phyloP scores from a whole-genome alignment of 2,113 vertebrate genomes.

The Meles meles region DNA sequence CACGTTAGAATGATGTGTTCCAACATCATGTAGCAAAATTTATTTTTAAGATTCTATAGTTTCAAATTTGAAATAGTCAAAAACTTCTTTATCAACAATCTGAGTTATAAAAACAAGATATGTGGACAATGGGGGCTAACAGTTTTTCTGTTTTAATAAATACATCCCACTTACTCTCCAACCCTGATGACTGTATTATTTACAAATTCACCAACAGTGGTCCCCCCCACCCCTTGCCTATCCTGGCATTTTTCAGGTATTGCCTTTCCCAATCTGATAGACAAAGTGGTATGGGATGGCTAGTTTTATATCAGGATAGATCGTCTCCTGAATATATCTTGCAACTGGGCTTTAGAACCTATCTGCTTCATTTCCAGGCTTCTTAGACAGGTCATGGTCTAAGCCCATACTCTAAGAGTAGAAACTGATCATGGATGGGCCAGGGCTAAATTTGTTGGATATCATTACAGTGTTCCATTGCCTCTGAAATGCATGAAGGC shows the following conservation, averaged over 20 bases:
- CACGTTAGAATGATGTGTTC: not conserved
- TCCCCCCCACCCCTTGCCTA: not conserved
- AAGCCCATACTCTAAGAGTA: not conserved
- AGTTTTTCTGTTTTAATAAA: not conserved
- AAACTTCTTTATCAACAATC: not conserved
- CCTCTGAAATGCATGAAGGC: conserved; percentile 51
- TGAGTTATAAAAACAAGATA: not conserved
- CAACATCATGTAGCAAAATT: not conserved
- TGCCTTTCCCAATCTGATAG: not conserved
- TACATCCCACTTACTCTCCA: not conserved
- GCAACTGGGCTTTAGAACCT: not conserved
- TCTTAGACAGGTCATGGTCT: not conserved
- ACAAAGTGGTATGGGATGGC: not conserved
- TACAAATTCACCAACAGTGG: not conserved
- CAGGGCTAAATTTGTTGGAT: conserved; percentile 30
- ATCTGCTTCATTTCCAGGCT: not conserved
- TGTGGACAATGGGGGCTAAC: not conserved
- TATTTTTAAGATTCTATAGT: not conserved
- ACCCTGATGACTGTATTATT: not conserved
- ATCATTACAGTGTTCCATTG: not conserved
- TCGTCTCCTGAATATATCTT: not conserved
- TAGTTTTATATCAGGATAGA: not conserved
- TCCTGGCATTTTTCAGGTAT: not conserved
- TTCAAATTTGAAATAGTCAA: not conserved
- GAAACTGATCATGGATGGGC: not conserved